Percentiles rank a stretch among this genome's conserved stretches.
phyloP scores from a whole-genome alignment of 2,888 invertebrate species.

The Chloroclysta siterata region DNA sequence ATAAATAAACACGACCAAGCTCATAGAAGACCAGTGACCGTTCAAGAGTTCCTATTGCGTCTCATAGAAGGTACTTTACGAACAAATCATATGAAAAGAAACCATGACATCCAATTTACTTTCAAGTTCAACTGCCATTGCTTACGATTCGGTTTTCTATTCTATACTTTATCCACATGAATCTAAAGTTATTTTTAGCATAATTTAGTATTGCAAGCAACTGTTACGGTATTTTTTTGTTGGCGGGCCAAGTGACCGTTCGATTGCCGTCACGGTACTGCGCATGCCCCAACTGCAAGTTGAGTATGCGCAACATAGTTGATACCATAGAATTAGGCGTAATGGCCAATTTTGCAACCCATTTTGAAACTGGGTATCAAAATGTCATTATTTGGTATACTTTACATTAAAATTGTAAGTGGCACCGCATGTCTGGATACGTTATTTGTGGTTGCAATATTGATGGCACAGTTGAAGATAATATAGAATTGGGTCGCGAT shows the following conservation, averaged over 20 bases:
- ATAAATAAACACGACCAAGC: no score
- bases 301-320: constrained; percentile 65
- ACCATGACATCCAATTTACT: constrained; percentile 9
- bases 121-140: constrained; percentile 27
- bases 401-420: background rate
- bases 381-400: constrained; percentile 5
- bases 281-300: constrained; percentile 47
- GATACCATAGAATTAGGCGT: constrained; percentile 44
- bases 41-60: background rate
- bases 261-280: constrained; percentile 58
- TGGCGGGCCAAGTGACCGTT: constrained; percentile 46
- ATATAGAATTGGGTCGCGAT: background rate
- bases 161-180: constrained; percentile 12
- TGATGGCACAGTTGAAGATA: background rate
- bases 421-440: background rate
- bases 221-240: constrained; percentile 48
- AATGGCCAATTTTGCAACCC: constrained; percentile 10
- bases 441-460: background rate
- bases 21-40: no score
- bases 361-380: constrained; percentile 2
- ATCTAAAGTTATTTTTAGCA: constrained; percentile 7
- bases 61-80: background rate
- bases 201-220: constrained; percentile 31
- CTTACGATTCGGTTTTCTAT: background rate
- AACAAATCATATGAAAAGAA: constrained; percentile 19